Evolutionary conservation across 2,797 vertebrate species (phyloP).

Genomic region (Gallinago nigripennis): DNA sequence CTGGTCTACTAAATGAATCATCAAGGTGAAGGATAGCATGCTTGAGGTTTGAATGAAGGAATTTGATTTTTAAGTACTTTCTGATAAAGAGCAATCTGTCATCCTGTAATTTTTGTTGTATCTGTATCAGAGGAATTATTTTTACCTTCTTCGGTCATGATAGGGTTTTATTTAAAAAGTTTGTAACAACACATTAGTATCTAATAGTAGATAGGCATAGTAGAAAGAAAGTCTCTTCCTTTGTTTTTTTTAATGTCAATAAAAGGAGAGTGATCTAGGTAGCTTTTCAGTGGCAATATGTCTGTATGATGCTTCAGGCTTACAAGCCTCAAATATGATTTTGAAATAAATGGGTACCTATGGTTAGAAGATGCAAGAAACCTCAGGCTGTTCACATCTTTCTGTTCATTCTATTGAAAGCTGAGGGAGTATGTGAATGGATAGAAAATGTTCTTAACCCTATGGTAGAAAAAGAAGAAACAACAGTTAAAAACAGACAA

Average conservation of each 20-base stretch:
- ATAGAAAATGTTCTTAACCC: not conserved
- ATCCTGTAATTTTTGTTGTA: not conserved
- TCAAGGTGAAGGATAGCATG: not conserved
- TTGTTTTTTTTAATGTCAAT: not conserved
- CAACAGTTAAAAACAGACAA: not conserved
- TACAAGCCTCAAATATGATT: not conserved
- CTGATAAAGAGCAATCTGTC: not conserved
- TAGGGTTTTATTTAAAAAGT: not conserved
- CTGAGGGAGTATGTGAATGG: not conserved
- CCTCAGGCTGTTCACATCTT: not conserved
- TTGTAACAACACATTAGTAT: not conserved
- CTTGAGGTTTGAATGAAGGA: not conserved
- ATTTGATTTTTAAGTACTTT: not conserved
- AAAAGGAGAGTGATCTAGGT: not conserved
- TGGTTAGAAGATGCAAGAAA: not conserved
- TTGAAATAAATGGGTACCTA: not conserved
- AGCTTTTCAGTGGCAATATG: not conserved
- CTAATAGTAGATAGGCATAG: no score
- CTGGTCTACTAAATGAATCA: not conserved
- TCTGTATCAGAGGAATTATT: not conserved
- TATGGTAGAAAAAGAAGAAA: not conserved
- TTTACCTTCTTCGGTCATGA: not conserved
- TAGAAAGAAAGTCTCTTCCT: not conserved
- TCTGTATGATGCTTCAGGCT: not conserved
- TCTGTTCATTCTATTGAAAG: not conserved